A percentile compares a stretch with the other conserved stretches of the same genome.
phyloP scores from a whole-genome alignment of 2,113 vertebrate genomes.

The Scomber scombrus region DNA sequence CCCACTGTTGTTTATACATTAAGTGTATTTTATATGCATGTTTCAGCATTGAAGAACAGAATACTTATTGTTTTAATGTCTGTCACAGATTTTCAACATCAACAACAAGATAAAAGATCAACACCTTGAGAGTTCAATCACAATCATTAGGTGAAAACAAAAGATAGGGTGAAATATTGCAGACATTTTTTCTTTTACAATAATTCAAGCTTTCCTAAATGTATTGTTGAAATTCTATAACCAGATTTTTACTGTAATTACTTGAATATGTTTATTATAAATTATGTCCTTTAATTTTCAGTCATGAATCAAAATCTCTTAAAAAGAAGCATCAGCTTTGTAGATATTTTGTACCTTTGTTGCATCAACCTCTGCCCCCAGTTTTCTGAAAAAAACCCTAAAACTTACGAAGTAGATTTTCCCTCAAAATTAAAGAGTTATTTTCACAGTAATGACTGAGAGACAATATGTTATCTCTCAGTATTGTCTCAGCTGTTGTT shows the following conservation, averaged over 20 bases:
- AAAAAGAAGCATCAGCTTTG: neutral
- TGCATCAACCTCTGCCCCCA: neutral
- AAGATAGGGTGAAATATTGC: neutral
- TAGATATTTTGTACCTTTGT: too few relatives aligned
- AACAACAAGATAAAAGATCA: too few relatives aligned
- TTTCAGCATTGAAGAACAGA: neutral
- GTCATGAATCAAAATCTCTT: neutral
- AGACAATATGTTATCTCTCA: neutral
- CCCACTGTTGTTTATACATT: neutral
- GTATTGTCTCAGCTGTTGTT: constrained; percentile 27
- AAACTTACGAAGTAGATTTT: neutral
- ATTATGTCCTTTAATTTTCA: too few relatives aligned
- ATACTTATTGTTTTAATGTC: neutral
- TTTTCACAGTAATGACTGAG: constrained; percentile 4
- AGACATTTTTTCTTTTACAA: neutral
- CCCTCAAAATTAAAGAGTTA: constrained; percentile 15
- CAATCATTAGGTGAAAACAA: neutral
- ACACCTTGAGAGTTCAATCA: neutral
- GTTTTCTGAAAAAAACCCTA: neutral
- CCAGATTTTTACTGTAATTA: neutral
- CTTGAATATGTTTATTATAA: neutral
- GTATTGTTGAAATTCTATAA: too few relatives aligned
- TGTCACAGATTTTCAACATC: neutral
- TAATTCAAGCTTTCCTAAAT: neutral
- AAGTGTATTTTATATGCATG: neutral